Evolutionary conservation across 2,113 vertebrate species (phyloP), one percentile per base, ranked within the genome.

Genomic region (Pampusana beccarii): DNA sequence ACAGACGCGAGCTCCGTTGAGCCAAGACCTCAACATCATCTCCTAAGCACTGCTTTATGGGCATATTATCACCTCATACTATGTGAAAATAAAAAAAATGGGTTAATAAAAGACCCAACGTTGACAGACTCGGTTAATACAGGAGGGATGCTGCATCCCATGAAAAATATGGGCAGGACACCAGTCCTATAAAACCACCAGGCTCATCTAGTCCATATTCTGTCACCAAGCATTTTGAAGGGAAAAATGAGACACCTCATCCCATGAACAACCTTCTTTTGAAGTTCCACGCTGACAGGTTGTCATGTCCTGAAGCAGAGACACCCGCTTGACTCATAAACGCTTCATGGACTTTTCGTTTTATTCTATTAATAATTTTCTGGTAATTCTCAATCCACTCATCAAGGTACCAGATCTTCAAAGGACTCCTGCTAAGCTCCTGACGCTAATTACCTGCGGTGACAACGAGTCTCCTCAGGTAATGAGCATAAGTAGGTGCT

Each of bases 351-450:
- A 28, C 29, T 94, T 91, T 70, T 46, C n/a, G 6, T 54, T 93
- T 81, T 89, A 44, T 50, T 86, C 65, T 34, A 66, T 73, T 73
- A 70, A 51, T 86, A 58, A 31, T 88, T 81, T 88, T 40, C 60
- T 64, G 69, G 62, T 70, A 70, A 81, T 94, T 91, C 67, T 50
- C 56, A 80, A 70, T 11, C 36, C 38, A 25, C 48, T 86, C 75
- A 92, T 92, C 86, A 78, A 24, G 1, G 0, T 1, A 48, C 19
- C 40, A 94, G 31, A 26, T 66, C 83, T 91, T 92, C 91, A 95
- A 95, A 95, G 83, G 83, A 80, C 56, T 58, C 91, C 83, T 74
- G 88, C 94, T 78, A 73, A 56, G 91, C 83, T 92, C 54, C 83
- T 74, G 64, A 64, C 1, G 36, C 72, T 83, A 94, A 93, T 34